Base-by-base conservation (phyloP, 1,140 invertebrate species). In the Drosophila jambulina region DNA sequence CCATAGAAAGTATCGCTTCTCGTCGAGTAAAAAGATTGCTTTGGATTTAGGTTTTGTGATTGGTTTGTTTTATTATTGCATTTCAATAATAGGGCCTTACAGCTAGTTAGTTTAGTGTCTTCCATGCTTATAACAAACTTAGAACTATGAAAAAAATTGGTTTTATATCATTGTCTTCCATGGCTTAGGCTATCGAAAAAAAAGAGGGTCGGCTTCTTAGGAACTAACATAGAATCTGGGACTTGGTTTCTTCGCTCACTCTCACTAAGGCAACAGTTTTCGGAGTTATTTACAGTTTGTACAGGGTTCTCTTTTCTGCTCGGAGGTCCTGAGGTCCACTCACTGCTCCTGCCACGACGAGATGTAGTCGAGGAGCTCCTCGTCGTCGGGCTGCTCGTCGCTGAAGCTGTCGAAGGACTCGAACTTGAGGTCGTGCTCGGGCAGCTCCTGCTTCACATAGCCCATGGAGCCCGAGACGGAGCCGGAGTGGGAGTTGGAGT, bases 291-390 rank as follows among this genome's bases (percentile, higher is more conserved):
- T 92, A 91, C 83, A 92, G 29, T 90, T 58, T 91, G 51, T 78
- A 91, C 86, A 82, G 36, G 29, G 25, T 59, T 53, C n/a, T 59
- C 38, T 45, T 62, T 64, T 62, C 34, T 59, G 23, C 34, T 53
- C 69, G 58, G 34, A 21, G 60, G 45, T 69, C 48, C 38, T 59
- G 49, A 56, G 60, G 38, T 51, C 49, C 32, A 49, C 51, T 82
- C 93, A 95, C 91, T 95, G 94, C 80, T 95, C 94, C 93, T 98
- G 97, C 97, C 97, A 98, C 94, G 96, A 97, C 21, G 96, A 96
- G 84, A 98, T 97, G 70, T 96, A 97, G 86, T 98, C 97, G 36
- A 98, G 94, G 2, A 98, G 94, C 83, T 98, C 97, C 92, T 98
- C 97, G 93, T 98, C 98, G 91, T 98, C 97, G 19, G 96, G 96